phyloP scores from a whole-genome alignment of 2,797 vertebrate species.

The Esox masquinongy region DNA sequence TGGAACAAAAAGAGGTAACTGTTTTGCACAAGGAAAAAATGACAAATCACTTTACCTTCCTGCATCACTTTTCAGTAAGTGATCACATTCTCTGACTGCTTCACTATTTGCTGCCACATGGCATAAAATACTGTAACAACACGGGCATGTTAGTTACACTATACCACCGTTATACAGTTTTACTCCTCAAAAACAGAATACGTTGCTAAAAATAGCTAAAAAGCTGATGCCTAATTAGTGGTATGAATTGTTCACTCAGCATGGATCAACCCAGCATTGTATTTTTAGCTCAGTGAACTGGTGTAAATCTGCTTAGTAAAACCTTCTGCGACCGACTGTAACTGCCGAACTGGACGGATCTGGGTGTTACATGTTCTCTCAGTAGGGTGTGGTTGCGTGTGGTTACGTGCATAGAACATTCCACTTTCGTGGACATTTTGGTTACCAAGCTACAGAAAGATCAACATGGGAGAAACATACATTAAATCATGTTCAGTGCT shows the following conservation, averaged over 20 bases:
- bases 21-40: no score
- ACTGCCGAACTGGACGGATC: slow-evolving; percentile 18
- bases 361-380: slow-evolving; percentile 19
- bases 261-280: slow-evolving; percentile 24
- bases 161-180: slow-evolving; percentile 24
- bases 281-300: slow-evolving; percentile 21
- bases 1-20: no score
- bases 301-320: slow-evolving; percentile 34
- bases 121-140: slow-evolving; percentile 32
- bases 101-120: no score
- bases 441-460: slow-evolving; percentile 1
- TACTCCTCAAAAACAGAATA: slow-evolving; percentile 34
- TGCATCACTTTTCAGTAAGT: no score
- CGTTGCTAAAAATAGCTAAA: slow-evolving; percentile 47
- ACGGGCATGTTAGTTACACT: slow-evolving; percentile 42
- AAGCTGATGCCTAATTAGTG: slow-evolving; percentile 48
- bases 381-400: slow-evolving; percentile 7
- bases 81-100: no score
- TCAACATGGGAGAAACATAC: slow-evolving; percentile 4
- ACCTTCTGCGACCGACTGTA: slow-evolving; percentile 23
- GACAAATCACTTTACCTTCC: no score
- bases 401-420: not conserved
- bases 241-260: slow-evolving; percentile 33
- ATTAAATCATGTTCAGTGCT: not conserved
- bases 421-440: not conserved